phyloP scores from a whole-genome alignment of 2,113 vertebrate genomes.

The Xenotilapia flavipinnis region DNA sequence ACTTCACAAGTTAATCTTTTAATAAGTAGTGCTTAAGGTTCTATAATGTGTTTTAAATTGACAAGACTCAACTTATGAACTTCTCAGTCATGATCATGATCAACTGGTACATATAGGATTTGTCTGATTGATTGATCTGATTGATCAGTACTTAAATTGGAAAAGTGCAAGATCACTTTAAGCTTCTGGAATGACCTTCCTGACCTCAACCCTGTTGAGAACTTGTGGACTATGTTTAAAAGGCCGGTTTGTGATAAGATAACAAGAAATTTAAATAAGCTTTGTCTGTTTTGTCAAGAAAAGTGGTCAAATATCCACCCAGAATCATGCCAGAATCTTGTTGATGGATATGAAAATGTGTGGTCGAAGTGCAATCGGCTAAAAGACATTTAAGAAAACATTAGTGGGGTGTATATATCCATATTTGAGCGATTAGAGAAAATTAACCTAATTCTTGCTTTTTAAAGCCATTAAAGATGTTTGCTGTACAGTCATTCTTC shows the following conservation, averaged over 20 bases:
- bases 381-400: neutral
- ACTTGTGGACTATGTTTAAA: neutral
- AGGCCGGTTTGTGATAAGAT: accelerated
- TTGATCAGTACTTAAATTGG: neutral
- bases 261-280: accelerated
- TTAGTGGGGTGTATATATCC: accelerated
- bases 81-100: neutral
- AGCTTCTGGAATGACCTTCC: neutral
- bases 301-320: neutral
- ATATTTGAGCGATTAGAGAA: neutral
- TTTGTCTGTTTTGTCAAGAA: neutral
- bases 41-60: neutral
- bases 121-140: neutral
- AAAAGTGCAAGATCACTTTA: neutral
- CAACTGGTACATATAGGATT: neutral
- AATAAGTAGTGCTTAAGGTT: neutral
- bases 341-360: neutral
- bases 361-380: neutral
- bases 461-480: neutral
- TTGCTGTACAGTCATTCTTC: neutral
- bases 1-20: neutral
- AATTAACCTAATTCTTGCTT: neutral
- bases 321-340: neutral
- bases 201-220: neutral
- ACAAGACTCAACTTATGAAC: neutral